Evolutionary conservation across 2,797 vertebrate species (phyloP).

Genomic region (Gorsachius magnificus): DNA sequence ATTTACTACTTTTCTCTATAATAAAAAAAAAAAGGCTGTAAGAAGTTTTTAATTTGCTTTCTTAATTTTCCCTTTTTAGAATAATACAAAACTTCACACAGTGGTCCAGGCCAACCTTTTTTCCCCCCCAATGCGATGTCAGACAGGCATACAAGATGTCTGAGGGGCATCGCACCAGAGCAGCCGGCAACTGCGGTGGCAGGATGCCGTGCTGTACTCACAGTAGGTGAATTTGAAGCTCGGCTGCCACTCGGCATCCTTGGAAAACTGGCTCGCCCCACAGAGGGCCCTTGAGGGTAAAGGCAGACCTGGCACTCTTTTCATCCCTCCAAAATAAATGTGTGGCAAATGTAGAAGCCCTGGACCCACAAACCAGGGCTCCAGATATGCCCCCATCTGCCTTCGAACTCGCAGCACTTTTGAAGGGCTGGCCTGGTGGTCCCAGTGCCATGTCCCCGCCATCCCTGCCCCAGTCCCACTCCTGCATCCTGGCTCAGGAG

Average conservation of each 20-base stretch:
- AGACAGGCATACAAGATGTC: neutral
- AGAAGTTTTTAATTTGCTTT: neutral
- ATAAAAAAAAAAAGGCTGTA: neutral
- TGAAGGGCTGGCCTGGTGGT: neutral
- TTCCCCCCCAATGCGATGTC: neutral
- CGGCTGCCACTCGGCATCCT: neutral
- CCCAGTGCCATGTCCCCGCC: accelerated
- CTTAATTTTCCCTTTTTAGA: neutral
- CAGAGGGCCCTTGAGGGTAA: neutral
- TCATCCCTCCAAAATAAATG: neutral
- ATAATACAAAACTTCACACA: neutral
- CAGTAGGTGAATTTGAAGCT: neutral
- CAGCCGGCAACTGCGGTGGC: neutral
- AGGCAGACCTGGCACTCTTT: neutral
- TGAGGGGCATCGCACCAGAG: neutral
- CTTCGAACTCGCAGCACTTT: neutral
- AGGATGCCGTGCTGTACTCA: neutral
- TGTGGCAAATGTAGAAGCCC: neutral
- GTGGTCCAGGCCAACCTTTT: neutral
- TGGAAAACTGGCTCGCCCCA: neutral
- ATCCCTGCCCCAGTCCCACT: neutral
- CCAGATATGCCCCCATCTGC: neutral
- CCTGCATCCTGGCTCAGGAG: neutral
- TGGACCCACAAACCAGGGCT: neutral
- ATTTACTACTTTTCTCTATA: conserved; percentile 54